These are phyloP conservation scores for Melanocharis versteri DNA, from an alignment of 2,113 vertebrate genomes.

Conservation along the genomic window DNA sequence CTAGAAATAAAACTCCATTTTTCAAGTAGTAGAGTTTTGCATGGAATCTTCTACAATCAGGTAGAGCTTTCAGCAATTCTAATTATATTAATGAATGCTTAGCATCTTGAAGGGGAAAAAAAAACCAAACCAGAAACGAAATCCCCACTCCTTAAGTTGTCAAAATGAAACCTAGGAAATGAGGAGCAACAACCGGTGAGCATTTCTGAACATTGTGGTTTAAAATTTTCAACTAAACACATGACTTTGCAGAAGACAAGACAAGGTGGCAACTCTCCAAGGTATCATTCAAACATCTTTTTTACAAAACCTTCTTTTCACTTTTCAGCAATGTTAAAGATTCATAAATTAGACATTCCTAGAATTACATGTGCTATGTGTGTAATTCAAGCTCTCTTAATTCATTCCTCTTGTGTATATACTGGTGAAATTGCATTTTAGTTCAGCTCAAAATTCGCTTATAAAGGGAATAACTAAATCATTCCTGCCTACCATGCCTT, in stretches of 20 bases:
- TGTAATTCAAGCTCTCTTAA: neutral
- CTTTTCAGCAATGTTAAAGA: neutral
- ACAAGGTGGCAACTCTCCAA: neutral
- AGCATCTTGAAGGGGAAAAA: neutral
- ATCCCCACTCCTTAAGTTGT: neutral
- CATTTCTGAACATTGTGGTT: neutral
- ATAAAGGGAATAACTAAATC: neutral
- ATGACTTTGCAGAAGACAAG: slow-evolving; percentile 26
- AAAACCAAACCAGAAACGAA: neutral
- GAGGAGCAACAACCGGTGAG: neutral
- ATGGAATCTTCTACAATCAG: neutral
- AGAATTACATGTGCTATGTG: neutral
- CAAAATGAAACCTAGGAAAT: slow-evolving; percentile 6
- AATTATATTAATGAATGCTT: neutral
- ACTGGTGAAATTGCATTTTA: neutral
- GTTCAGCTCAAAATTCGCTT: neutral
- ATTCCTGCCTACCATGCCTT: neutral
- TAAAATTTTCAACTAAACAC: neutral
- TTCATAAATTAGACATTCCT: neutral
- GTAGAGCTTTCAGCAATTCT: neutral
- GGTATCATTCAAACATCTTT: neutral
- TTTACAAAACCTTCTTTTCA: neutral
- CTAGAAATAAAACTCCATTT: neutral
- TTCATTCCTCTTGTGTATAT: neutral
- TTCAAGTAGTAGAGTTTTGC: neutral